Evolutionary conservation across 2,797 vertebrate species (phyloP).

Genomic region (Anniella stebbinsi): DNA sequence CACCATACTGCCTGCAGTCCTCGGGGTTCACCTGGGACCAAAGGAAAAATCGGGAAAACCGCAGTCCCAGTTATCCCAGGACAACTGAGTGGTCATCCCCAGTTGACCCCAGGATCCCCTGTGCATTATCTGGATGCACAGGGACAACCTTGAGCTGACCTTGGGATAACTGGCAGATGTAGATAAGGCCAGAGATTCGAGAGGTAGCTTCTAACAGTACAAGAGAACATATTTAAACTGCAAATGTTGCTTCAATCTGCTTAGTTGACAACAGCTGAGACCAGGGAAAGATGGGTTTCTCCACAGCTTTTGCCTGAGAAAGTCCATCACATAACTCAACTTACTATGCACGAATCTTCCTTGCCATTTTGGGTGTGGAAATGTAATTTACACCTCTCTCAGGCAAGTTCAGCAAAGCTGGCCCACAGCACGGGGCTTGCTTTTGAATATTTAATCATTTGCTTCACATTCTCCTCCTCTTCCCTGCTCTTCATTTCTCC

Average conservation of each 20-base stretch:
- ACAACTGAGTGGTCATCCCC: too few relatives aligned
- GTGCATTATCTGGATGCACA: too few relatives aligned
- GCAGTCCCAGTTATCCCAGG: too few relatives aligned
- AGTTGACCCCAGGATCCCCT: too few relatives aligned
- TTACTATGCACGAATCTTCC: background rate
- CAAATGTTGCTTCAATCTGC: background rate
- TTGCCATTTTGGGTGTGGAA: background rate
- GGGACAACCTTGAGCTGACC: too few relatives aligned
- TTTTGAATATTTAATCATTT: slow-evolving; percentile 20
- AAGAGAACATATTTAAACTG: background rate
- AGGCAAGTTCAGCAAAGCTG: background rate
- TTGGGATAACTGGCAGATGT: too few relatives aligned
- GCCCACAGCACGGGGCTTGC: background rate
- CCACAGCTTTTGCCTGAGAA: background rate
- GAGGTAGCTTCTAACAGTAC: background rate
- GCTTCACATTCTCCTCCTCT: slow-evolving; percentile 18
- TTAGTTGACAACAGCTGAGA: background rate
- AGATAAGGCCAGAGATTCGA: too few relatives aligned
- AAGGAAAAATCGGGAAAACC: too few relatives aligned
- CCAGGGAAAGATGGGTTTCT: background rate
- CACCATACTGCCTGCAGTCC: too few relatives aligned
- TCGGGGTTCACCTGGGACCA: too few relatives aligned
- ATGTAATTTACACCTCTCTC: slow-evolving; percentile 21
- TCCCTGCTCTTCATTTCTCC: background rate
- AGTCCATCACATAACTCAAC: background rate